phyloP scores from a whole-genome alignment of 2,888 invertebrate genomes.

The Nomada lathburiana region DNA sequence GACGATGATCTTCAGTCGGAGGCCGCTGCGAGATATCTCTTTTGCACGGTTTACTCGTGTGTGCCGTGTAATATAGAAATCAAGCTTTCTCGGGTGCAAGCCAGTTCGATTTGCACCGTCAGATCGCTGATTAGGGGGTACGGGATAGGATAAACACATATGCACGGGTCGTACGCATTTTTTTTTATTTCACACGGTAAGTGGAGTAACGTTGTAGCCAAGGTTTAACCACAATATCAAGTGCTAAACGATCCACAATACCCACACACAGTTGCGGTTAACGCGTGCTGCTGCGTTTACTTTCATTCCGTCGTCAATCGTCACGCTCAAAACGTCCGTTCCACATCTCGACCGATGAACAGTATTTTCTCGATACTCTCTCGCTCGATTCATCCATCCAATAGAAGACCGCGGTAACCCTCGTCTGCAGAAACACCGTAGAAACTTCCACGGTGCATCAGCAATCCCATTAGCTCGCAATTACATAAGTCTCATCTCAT shows the following conservation, averaged over 20 bases:
- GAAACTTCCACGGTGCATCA: slow-evolving; percentile 8
- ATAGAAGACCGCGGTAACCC: background rate
- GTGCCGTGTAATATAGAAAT: background rate
- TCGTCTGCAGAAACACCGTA: background rate
- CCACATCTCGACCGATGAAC: background rate
- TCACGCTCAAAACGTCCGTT: background rate
- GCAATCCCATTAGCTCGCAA: slow-evolving; percentile 8
- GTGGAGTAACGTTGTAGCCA: background rate
- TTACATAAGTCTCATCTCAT: slow-evolving; percentile 20
- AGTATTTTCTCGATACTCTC: background rate
- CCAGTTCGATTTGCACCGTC: background rate
- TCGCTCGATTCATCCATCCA: background rate
- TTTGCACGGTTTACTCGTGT: background rate
- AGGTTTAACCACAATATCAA: background rate
- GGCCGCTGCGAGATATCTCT: background rate
- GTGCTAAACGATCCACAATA: background rate
- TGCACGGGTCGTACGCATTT: background rate
- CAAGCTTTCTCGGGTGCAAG: background rate
- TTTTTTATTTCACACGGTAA: background rate
- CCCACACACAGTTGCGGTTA: too few relatives aligned
- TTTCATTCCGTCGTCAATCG: background rate
- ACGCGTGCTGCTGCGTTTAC: too few relatives aligned
- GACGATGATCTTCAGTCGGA: slow-evolving; percentile 13
- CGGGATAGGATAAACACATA: background rate
- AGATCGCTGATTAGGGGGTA: background rate